Evolutionary conservation across 2,113 vertebrate species (phyloP).

Genomic region (Malaclemys terrapin): DNA sequence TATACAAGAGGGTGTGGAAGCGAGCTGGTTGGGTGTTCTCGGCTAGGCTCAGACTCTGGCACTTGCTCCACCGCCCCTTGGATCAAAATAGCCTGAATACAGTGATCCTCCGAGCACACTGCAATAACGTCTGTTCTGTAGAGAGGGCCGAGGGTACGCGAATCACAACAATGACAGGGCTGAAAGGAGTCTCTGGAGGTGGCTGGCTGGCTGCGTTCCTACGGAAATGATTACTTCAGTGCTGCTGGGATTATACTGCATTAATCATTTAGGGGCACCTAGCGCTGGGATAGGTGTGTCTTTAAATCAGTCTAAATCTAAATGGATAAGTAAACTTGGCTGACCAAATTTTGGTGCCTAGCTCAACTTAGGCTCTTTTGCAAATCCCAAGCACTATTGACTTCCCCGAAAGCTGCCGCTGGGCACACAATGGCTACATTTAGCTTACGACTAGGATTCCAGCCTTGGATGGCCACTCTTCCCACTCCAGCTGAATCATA

Average conservation of each 20-base stretch:
- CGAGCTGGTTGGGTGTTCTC: background rate
- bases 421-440: background rate
- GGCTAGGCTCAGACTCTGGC: background rate
- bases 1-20: background rate
- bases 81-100: background rate
- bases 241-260: background rate
- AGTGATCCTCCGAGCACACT: background rate
- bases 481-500: background rate
- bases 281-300: background rate
- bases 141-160: background rate
- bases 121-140: background rate
- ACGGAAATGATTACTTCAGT: background rate
- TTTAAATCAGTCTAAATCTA: background rate
- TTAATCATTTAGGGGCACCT: background rate
- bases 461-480: background rate
- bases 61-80: background rate
- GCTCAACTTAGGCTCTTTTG: background rate
- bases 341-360: background rate
- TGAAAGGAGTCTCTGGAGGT: background rate
- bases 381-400: background rate
- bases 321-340: background rate
- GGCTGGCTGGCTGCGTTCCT: background rate
- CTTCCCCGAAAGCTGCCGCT: background rate
- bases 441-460: background rate
- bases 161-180: background rate